Conservation (phyloP, 2,888 invertebrate species). For the Nomada ruficornis region DNA sequence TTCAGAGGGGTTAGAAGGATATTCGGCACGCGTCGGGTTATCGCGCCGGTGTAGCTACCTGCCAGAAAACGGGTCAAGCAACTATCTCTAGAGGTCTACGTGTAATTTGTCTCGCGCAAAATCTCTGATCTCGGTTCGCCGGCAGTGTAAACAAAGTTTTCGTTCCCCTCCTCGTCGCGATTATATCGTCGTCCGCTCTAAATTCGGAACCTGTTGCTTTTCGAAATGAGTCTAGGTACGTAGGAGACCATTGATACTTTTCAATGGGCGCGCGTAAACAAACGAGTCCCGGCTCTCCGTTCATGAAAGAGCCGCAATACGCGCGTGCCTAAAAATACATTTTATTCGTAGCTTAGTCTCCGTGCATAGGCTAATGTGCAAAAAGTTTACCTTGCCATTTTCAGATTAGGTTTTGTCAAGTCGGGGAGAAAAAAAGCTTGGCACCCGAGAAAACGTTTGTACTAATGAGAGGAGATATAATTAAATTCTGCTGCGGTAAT, state of each 20-base stretch:
- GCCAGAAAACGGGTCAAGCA: constrained; percentile 52
- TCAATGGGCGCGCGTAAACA: background rate
- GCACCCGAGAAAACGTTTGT: no score
- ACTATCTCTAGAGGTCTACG: constrained; percentile 26
- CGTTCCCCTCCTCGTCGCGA: background rate
- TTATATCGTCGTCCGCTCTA: constrained; percentile 28
- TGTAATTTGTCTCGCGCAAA: constrained; percentile 43
- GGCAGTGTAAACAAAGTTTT: constrained; percentile 38
- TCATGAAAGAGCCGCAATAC: constrained; percentile 5
- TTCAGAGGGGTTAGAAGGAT: background rate
- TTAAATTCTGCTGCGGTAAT: constrained; percentile 39
- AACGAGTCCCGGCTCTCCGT: background rate
- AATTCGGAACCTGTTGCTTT: constrained; percentile 32
- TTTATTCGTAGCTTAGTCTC: background rate
- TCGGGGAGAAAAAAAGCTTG: no score
- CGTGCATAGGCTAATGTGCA: background rate
- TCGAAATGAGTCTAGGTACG: constrained; percentile 15
- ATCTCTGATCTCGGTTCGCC: constrained; percentile 21
- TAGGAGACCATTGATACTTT: constrained; percentile 46
- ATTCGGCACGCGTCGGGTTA: constrained; percentile 8
- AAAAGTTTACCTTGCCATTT: background rate
- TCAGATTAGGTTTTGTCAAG: no score
- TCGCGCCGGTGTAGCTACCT: constrained; percentile 33
- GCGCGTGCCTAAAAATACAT: constrained; percentile 2
- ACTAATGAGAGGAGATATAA: background rate